phyloP scores from a whole-genome alignment of 2,797 vertebrate genomes.

The Galagoides demidoff region DNA sequence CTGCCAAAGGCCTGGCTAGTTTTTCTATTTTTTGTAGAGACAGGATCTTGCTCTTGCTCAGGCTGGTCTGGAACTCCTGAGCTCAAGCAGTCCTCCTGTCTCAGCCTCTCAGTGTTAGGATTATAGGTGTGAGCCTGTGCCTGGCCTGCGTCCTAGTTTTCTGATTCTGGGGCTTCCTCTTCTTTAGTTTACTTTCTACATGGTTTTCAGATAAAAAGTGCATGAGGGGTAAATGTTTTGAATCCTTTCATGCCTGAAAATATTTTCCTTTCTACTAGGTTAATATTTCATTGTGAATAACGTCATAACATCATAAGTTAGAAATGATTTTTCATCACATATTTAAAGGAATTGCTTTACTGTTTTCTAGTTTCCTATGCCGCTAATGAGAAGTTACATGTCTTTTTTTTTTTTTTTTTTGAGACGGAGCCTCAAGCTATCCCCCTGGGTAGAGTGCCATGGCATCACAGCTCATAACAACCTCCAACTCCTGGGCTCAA shows the following conservation, averaged over 20 bases:
- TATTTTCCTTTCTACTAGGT: neutral
- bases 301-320: neutral
- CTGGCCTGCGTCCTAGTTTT: neutral
- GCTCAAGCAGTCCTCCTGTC: no score
- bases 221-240: neutral
- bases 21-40: no score
- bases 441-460: no score
- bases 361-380: neutral
- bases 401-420: no score
- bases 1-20: no score
- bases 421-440: no score
- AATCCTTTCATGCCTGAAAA: neutral
- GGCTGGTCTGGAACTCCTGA: no score
- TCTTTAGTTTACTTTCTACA: neutral
- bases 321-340: neutral
- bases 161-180: neutral
- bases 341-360: neutral
- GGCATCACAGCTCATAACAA: no score
- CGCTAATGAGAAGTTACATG: neutral
- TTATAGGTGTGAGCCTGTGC: no score
- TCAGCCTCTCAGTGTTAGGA: no score
- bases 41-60: no score
- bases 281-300: neutral
- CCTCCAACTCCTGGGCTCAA: no score
- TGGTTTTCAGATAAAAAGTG: neutral